These are phyloP conservation scores for Halictus quadricinctus DNA, from an alignment of 2,888 invertebrate species.

Conservation along the genomic window DNA sequence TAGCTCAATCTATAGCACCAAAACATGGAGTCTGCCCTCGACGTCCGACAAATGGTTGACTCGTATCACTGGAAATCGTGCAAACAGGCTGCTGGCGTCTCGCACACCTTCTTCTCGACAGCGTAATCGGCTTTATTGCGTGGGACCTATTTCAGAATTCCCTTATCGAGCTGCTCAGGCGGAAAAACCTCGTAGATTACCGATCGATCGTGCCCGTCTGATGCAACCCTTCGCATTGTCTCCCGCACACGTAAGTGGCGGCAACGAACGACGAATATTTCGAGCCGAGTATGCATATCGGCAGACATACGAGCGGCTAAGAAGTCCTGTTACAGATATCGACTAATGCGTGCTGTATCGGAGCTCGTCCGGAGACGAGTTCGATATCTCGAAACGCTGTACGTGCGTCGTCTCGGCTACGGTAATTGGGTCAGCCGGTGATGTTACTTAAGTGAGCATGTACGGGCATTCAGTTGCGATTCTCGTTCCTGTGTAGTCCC, in stretches of 20 bases:
- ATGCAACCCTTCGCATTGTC: not conserved
- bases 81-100: not conserved
- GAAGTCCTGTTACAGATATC: not conserved
- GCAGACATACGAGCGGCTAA: not conserved
- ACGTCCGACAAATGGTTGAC: not conserved
- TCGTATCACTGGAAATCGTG: not conserved
- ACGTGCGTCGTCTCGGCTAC: slow-evolving; percentile 45
- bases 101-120: not conserved
- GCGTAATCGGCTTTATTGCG: not conserved
- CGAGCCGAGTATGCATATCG: not conserved
- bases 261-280: not conserved
- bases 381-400: slow-evolving; percentile 38
- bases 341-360: not conserved
- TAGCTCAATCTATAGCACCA: too few relatives aligned
- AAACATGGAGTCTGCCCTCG: not conserved
- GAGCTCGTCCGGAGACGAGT: not conserved
- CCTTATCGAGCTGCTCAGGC: not conserved
- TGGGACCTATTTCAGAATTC: not conserved
- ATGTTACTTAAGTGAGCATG: slow-evolving; percentile 70
- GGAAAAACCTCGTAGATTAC: not conserved
- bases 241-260: not conserved
- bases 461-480: slow-evolving; percentile 63
- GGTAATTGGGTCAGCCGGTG: slow-evolving; percentile 72
- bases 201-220: not conserved
- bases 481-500: slow-evolving; percentile 60